Evolutionary conservation across 2,797 vertebrate genomes (phyloP), one percentile per base, ranked within the genome.

Genomic region (Allobates femoralis): DNA sequence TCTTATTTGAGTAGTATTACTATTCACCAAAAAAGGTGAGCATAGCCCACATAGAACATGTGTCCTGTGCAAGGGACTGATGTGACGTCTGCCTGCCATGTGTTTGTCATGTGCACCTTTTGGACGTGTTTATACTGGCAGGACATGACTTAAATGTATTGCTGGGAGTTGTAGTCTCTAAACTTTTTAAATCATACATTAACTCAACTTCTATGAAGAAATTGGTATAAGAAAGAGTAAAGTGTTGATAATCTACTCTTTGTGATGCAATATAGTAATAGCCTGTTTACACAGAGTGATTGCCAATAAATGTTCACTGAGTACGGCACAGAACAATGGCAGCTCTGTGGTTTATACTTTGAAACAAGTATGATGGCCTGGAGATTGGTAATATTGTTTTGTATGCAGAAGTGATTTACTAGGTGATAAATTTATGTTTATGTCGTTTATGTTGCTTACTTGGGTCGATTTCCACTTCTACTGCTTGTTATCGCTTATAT

Each of bases 81-180:
- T 46, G 41, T 21, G 5, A 2, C 66, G 34, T 10, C 14, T 23
- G 60, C 60, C 60, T 28, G 60, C 26, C n/a, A 28, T 62, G 26
- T 18, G 69, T n/a, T 0, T 28, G 14, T 3, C 21, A 10, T 69
- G 66, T 10, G 30, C 66, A 34, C 32, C 2, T 19, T 30, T 53
- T 51, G 50, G 30, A 80, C 10, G 11, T 69, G 46, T 69, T 5
- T 26, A 32, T 30, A 62, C 55, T 18, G 23, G 51, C 14, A 28
- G 41, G 53, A 58, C 28, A 26, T 32, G 41, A 6, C 4, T 34
- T 3, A 50, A 83, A 10, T 26, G 5, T 1, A 50, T 26, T 77
- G 30, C 69, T 83, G 50, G 23, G 53, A 74, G n/a, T 74, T 73
- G 81, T 58, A 73, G 51, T 73, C 0, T 51, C 46, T 30, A 12